These are phyloP conservation scores for Radopholus similis DNA, from an alignment of 1,140 invertebrate genomes.

Conservation along the genomic window DNA sequence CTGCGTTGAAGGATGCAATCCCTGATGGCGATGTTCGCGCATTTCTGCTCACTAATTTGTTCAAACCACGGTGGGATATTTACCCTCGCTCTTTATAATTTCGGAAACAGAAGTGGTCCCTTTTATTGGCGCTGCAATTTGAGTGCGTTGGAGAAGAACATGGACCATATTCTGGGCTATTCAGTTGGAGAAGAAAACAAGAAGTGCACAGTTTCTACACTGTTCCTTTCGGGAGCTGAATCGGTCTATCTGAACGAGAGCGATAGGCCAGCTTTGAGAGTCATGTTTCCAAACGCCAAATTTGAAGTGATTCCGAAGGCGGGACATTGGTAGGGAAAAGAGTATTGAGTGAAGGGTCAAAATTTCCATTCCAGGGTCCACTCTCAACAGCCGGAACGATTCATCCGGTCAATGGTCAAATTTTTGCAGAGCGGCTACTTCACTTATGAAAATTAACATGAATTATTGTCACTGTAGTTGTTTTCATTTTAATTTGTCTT, in stretches of 20 bases:
- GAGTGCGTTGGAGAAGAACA: constrained; percentile 66
- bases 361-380: constrained; percentile 67
- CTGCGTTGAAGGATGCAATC: constrained; percentile 32
- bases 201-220: constrained; percentile 28
- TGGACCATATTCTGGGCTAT: constrained; percentile 65
- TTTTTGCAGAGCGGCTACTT: constrained; percentile 47
- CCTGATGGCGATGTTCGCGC: constrained; percentile 64
- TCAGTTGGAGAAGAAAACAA: constrained; percentile 20
- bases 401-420: constrained; percentile 66
- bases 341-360: background rate
- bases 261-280: constrained; percentile 70
- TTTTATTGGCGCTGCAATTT: constrained; percentile 74
- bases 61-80: constrained; percentile 59
- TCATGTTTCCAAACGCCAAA: constrained; percentile 73
- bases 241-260: constrained; percentile 61
- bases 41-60: constrained; percentile 77
- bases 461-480: background rate
- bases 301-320: constrained; percentile 74
- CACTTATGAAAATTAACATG: constrained; percentile 14
- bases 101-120: constrained; percentile 62
- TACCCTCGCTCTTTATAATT: background rate
- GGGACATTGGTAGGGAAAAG: constrained; percentile 72
- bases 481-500: too few relatives aligned
- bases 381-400: constrained; percentile 78
- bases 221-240: constrained; percentile 37